Evolutionary conservation across 1,140 invertebrate genomes (phyloP), one percentile per base, ranked within the genome.

Genomic region (Goniozus legneri): DNA sequence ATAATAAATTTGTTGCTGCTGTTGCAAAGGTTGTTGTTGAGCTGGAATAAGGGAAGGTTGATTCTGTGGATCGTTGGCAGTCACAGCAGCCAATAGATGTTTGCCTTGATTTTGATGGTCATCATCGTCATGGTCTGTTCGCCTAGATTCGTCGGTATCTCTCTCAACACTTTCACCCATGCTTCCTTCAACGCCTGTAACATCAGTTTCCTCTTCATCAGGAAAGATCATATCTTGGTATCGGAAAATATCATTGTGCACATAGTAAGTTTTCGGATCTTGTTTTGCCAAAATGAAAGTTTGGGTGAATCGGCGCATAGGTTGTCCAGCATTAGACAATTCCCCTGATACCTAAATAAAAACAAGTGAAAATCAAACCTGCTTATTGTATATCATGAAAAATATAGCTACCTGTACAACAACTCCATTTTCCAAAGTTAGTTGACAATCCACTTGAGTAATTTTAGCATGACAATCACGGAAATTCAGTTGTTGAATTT

Each of bases 161-260:
- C 70, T 64, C 22, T 75, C 73, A 4, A 27, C 46, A 13, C 41
- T 46, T 8, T 73, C 73, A 27, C 60, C 60, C 3, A 66, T 46
- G 8, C 53, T 66, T 2, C 59, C 60, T 27, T 74, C 70, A 13
- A 60, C 56, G 30, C 62, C 60, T 34, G 63, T 50, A 0, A 62
- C 33, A 6, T 73, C 71, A 1, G 62, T 60, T 13, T 73, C 72
- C 22, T 91, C 88, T 58, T 91, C 89, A 61, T 93, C 90, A 0
- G 62, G 59, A 33, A 71, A 75, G 14, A 70, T 71, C 44, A 73
- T 58, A 33, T 76, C 73, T 59, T 97, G 95, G 71, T 98, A 98
- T 42, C 95, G 88, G 76, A 98, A 98, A 66, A 98, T 97, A 75
- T 98, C 95, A 77, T 98, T 98, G 68, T 95, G 92, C 14, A 98